Percentiles rank a stretch among this genome's conserved stretches.
Evolutionary conservation across 2,888 invertebrate genomes (phyloP).

Genomic region (Slavum lentiscoides): DNA sequence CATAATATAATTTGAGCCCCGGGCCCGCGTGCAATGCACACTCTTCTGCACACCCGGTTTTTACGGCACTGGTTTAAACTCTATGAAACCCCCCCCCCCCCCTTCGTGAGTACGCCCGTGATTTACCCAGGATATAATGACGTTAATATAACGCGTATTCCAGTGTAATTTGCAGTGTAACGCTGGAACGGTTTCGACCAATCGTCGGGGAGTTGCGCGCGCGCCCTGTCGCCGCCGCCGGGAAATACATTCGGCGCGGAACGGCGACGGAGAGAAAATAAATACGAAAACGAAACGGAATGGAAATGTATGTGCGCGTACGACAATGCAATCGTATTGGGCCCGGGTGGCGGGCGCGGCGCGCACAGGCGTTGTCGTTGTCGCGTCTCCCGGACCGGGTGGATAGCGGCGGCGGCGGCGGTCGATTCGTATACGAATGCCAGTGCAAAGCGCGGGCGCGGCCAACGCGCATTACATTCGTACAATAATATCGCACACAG

Average conservation of each 20-base stretch:
- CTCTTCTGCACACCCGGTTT: too few species aligned
- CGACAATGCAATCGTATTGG: constrained; percentile 10
- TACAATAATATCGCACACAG: not conserved
- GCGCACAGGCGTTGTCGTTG: constrained; percentile 14
- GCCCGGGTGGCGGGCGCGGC: not conserved
- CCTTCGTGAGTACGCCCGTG: too few species aligned
- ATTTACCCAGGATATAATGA: too few species aligned
- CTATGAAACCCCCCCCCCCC: too few species aligned
- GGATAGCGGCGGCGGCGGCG: not conserved
- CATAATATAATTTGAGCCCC: too few species aligned
- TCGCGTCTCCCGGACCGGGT: not conserved
- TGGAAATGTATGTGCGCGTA: constrained; percentile 26
- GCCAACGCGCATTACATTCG: constrained; percentile 35
- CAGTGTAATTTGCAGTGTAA: too few species aligned
- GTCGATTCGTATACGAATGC: constrained; percentile 2
- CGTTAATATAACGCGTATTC: too few species aligned
- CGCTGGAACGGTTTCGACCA: constrained; percentile 16
- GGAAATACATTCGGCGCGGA: not conserved
- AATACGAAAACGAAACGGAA: constrained; percentile 53
- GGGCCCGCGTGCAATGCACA: too few species aligned
- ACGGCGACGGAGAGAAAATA: constrained; percentile 39
- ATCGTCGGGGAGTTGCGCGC: constrained; percentile 29
- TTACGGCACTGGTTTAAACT: too few species aligned
- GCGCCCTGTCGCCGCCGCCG: not conserved
- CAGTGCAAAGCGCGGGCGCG: constrained; percentile 2